A percentile compares a stretch with the other conserved stretches of the same genome.
phyloP scores from a whole-genome alignment of 2,888 invertebrate species.

The Micropterix aruncella region DNA sequence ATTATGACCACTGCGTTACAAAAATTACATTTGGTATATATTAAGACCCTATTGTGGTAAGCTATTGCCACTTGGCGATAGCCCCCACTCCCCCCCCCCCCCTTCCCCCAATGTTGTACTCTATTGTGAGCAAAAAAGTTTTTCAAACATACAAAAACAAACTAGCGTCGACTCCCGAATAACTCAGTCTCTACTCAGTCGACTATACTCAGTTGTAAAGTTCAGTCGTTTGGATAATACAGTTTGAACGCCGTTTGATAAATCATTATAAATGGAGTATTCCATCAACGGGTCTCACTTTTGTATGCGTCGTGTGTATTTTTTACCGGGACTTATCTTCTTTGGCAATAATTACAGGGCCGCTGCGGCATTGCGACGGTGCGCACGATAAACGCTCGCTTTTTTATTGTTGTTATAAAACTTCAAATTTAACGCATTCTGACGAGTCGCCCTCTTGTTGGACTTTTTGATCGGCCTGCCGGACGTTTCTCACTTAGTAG shows the following conservation, averaged over 20 bases:
- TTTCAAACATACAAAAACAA: too few species aligned
- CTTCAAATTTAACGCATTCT: not conserved
- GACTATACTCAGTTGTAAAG: too few species aligned
- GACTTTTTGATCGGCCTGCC: not conserved
- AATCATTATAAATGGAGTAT: not conserved
- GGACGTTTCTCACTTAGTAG: not conserved
- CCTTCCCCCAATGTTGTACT: not conserved
- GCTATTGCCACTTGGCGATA: too few species aligned
- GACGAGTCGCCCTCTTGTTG: not conserved
- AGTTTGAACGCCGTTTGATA: not conserved
- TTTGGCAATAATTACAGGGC: not conserved
- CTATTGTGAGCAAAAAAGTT: too few species aligned
- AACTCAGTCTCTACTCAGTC: too few species aligned
- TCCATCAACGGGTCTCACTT: not conserved
- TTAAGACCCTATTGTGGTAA: too few species aligned
- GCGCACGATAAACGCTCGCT: too few species aligned
- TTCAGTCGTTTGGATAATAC: too few species aligned
- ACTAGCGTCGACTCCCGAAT: too few species aligned
- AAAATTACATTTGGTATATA: too few species aligned
- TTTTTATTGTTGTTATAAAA: not conserved
- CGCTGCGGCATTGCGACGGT: not conserved
- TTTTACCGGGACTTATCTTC: not conserved
- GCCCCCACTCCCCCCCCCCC: not conserved
- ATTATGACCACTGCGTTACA: too few species aligned
- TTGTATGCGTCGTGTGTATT: not conserved